These are phyloP conservation scores for Lycopodina hypogea DNA, from an alignment of 37 sponge, comb jelly and placozoan species.

Conservation along the genomic window DNA sequence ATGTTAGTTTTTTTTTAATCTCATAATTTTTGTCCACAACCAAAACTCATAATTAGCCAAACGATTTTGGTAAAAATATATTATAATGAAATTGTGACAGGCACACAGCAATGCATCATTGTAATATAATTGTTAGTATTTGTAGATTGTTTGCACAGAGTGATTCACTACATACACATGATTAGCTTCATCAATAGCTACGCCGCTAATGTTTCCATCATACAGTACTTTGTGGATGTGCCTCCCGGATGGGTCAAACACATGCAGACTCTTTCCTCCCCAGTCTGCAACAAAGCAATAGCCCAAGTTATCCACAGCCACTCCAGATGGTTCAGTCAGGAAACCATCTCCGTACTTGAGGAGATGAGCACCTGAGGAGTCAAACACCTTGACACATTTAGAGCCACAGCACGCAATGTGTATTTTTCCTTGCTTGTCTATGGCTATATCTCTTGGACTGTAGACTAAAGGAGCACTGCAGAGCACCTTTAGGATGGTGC, in stretches of 20 bases:
- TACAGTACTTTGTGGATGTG: background rate
- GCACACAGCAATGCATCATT: background rate
- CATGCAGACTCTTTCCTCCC: constrained; percentile 12
- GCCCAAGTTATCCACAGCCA: constrained; percentile 17
- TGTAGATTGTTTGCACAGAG: background rate
- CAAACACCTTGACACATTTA: constrained; percentile 18
- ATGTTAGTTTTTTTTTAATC: background rate
- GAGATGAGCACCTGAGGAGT: background rate
- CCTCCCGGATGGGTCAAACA: constrained; percentile 20
- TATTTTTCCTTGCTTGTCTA: constrained; percentile 11
- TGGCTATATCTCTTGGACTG: constrained; percentile 18
- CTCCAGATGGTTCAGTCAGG: constrained; percentile 7
- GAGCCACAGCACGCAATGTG: constrained; percentile 24
- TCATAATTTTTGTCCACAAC: background rate
- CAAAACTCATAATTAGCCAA: background rate
- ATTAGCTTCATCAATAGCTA: background rate
- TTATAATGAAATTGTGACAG: background rate
- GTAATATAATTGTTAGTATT: constrained; percentile 1
- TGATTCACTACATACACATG: constrained; percentile 18
- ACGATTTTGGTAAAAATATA: background rate
- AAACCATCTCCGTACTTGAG: constrained; percentile 4
- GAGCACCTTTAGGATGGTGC: background rate
- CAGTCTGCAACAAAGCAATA: constrained; percentile 19
- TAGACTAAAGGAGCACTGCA: background rate
- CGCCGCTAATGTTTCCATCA: constrained; percentile 9